A percentile compares a stretch with the other conserved stretches of the same genome.
These are phyloP conservation scores for Petromus typicus DNA, from an alignment of 2,113 vertebrate genomes.

Conservation along the genomic window DNA sequence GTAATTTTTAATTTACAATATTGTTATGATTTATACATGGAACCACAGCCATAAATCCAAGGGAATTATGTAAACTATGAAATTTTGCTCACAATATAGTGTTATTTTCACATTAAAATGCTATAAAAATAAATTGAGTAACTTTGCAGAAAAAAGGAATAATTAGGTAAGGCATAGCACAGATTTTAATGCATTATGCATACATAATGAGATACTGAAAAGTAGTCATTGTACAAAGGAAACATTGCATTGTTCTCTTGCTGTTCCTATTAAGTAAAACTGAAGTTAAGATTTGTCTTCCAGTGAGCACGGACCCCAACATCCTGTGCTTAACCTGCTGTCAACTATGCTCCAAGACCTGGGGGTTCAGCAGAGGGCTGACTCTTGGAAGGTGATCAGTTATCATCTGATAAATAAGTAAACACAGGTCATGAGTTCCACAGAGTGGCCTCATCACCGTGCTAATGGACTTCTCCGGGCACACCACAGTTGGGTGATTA, in stretches of 20 bases:
- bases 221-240: background rate
- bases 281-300: background rate
- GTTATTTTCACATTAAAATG: constrained; percentile 67
- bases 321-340: background rate
- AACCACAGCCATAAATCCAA: constrained; percentile 68
- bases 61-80: constrained; percentile 68
- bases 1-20: constrained; percentile 74
- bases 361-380: background rate
- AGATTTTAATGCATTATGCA: background rate
- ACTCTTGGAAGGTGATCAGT: background rate
- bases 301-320: too few species aligned
- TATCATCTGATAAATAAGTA: background rate
- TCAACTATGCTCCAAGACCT: background rate
- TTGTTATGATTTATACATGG: constrained; percentile 61
- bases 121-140: constrained; percentile 71
- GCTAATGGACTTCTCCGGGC: background rate
- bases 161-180: constrained; percentile 13
- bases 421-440: background rate
- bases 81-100: constrained; percentile 45
- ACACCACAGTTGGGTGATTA: fast-evolving
- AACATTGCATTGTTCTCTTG: background rate
- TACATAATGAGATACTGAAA: background rate
- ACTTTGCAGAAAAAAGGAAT: background rate
- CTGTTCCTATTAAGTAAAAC: background rate
- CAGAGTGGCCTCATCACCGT: background rate